Evolutionary conservation across 1,140 invertebrate species (phyloP).

Genomic region (Lysiphlebus fabarum): DNA sequence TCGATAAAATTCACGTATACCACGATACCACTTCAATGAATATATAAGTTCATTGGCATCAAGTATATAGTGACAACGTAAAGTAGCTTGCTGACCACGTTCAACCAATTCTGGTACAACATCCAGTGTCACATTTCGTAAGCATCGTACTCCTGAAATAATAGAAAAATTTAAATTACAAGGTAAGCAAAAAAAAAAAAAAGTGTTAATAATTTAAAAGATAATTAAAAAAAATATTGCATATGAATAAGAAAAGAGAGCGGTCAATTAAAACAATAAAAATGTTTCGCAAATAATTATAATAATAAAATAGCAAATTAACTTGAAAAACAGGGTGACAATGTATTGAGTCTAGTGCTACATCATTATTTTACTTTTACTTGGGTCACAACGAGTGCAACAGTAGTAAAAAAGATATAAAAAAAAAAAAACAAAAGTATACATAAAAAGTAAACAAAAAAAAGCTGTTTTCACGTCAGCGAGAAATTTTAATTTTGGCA

Average conservation of each 20-base stretch:
- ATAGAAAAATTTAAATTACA: background rate
- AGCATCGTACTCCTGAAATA: conserved; percentile 42
- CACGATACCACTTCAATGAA: conserved; percentile 81
- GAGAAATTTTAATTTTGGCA: conserved; percentile 45
- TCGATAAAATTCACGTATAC: conserved; percentile 68
- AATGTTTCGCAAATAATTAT: background rate
- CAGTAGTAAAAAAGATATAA: background rate
- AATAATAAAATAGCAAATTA: conserved; percentile 11
- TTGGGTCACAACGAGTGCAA: conserved; percentile 16
- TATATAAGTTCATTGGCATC: conserved; percentile 65
- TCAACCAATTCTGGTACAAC: conserved; percentile 63
- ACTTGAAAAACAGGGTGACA: conserved; percentile 37
- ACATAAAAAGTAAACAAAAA: background rate
- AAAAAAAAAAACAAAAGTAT: too few relatives aligned
- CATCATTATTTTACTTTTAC: conserved; percentile 42
- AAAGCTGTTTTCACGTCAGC: conserved; percentile 34
- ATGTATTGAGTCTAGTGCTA: conserved; percentile 41
- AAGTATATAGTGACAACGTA: conserved; percentile 72
- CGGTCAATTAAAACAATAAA: background rate
- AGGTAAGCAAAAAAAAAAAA: background rate
- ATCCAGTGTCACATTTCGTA: conserved; percentile 55
- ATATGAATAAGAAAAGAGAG: too few relatives aligned
- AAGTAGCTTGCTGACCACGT: conserved; percentile 62
- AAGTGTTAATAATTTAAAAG: background rate
- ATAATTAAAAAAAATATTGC: too few relatives aligned